These are phyloP conservation scores for Molothrus ater DNA, from an alignment of 2,797 vertebrate species.

Conservation along the genomic window DNA sequence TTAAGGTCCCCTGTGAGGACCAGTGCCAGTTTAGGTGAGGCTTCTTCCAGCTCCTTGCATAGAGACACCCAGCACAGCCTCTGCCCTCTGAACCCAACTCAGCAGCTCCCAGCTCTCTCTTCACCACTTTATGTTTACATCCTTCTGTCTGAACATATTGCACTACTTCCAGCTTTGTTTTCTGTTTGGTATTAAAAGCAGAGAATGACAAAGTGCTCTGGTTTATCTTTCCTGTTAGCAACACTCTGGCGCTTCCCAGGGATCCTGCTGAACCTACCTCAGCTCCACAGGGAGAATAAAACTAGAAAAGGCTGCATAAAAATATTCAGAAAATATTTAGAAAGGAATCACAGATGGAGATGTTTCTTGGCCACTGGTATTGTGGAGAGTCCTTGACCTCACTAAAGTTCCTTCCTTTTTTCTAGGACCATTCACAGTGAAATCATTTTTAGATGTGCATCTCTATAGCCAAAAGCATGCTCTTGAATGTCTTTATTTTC, in stretches of 20 bases:
- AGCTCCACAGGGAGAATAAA: neutral
- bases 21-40: neutral
- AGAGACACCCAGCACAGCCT: neutral
- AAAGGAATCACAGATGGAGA: neutral
- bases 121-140: neutral
- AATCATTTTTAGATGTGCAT: neutral
- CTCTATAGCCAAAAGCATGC: neutral
- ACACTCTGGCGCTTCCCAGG: neutral
- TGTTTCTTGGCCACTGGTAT: neutral
- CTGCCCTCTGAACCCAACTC: neutral
- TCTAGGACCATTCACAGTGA: neutral
- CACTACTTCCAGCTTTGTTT: neutral
- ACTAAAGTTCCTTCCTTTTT: neutral
- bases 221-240: neutral
- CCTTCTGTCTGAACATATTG: neutral
- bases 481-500: slow-evolving; percentile 16
- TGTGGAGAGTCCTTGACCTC: neutral
- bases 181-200: neutral
- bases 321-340: neutral
- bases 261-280: neutral
- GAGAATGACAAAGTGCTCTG: neutral
- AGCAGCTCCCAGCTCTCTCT: neutral
- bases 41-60: neutral
- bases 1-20: neutral
- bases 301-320: neutral